phyloP scores from a whole-genome alignment of 2,797 vertebrate species.

The Cirrhinus molitorella region DNA sequence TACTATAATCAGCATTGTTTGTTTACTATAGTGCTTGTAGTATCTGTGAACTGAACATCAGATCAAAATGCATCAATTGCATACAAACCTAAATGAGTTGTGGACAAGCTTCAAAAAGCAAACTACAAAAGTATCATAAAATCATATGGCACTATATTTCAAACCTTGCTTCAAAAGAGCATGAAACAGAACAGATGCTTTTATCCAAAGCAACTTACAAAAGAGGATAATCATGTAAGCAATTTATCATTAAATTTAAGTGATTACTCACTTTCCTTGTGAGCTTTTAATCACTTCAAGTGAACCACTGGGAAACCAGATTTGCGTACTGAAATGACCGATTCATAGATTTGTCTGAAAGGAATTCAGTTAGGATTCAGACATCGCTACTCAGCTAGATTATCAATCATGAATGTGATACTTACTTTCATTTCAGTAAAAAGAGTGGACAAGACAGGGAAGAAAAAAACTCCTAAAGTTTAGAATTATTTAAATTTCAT shows the following conservation, averaged over 20 bases:
- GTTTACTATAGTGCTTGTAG: constrained; percentile 8
- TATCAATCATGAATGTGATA: not conserved
- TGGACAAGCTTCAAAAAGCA: not conserved
- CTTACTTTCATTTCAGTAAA: not conserved
- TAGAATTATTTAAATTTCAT: not conserved
- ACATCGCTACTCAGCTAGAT: not conserved
- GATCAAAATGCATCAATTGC: not conserved
- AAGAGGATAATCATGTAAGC: not conserved
- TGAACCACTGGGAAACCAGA: not conserved
- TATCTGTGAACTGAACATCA: not conserved
- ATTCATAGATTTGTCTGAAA: not conserved
- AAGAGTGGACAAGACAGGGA: not conserved
- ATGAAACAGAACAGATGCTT: not conserved
- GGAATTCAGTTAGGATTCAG: not conserved
- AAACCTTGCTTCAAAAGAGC: not conserved
- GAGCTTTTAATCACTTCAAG: not conserved
- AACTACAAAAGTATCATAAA: not conserved
- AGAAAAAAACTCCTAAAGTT: not conserved
- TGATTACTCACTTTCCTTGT: not conserved
- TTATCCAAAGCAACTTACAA: not conserved
- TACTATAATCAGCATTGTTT: constrained; percentile 55
- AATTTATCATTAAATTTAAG: not conserved
- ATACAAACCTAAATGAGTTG: not conserved
- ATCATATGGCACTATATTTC: not conserved
- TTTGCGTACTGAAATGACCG: not conserved